These are phyloP conservation scores for Steatocranus sp. DNA, from an alignment of 2,797 vertebrate genomes.

Conservation along the genomic window DNA sequence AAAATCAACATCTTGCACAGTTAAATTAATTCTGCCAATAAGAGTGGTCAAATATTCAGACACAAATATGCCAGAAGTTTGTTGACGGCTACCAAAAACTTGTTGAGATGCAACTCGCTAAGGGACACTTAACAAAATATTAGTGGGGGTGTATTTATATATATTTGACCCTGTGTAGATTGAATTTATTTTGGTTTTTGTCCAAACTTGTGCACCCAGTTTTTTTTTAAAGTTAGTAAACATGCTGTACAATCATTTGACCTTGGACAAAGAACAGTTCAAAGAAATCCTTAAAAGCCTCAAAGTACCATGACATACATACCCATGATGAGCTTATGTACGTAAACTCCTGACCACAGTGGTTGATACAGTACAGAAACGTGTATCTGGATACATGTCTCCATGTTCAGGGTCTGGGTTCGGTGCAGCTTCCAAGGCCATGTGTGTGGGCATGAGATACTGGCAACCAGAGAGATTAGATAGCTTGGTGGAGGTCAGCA, in stretches of 20 bases:
- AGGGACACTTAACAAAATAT: neutral
- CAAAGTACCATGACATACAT: neutral
- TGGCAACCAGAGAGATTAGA: slow-evolving; percentile 89
- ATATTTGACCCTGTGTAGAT: neutral
- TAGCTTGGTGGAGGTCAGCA: slow-evolving; percentile 91
- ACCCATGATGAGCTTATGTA: neutral
- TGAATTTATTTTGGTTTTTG: neutral
- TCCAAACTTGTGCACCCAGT: neutral
- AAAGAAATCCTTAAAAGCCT: neutral
- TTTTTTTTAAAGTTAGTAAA: neutral
- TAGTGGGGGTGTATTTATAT: neutral
- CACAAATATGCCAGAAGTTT: neutral
- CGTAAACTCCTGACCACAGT: neutral
- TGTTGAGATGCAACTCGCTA: neutral
- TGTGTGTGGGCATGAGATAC: slow-evolving; percentile 97
- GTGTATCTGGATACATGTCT: neutral
- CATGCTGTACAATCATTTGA: neutral
- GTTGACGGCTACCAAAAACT: neutral
- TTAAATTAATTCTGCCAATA: neutral
- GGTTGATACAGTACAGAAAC: neutral
- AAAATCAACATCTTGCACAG: neutral
- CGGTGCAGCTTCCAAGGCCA: slow-evolving; percentile 92
- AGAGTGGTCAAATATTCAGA: neutral
- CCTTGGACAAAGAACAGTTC: neutral
- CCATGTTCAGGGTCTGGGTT: slow-evolving; percentile 87